Evolutionary conservation across 2,888 invertebrate genomes (phyloP), one percentile per base, ranked within the genome.

Genomic region (Polydrusus pterygomalis): DNA sequence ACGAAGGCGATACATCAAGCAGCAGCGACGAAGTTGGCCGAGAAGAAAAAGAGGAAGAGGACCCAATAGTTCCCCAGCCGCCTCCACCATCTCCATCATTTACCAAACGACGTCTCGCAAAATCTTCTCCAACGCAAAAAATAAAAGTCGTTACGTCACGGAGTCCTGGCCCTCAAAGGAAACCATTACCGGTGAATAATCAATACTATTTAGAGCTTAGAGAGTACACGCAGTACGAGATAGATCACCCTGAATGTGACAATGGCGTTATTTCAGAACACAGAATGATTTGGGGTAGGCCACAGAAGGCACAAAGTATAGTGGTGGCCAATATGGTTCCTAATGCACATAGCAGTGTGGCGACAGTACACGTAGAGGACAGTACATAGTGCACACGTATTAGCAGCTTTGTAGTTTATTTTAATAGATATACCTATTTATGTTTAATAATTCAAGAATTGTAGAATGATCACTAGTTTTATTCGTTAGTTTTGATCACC

Each of bases 1-100:
- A 95, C 82, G 95, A 95, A 87, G 95, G 95, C 6, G 94, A 94
- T 81, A 93, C 93, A 7, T 93, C 93, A 51, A 93, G 93, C 84
- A 80, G 80, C 20, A 91, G 92, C 82, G 92, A 92, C 6, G 93
- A 92, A 80, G 82, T 81, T 11, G 84, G 83, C 7, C 73, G 81
- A 9, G 83, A 83, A 30, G 81, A 82, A 20, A 80, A 80, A 63
- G 71, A 77, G 18, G 81, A 80, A 40, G 80, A 70, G 1, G 70
- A 75, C 7, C 11, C 47, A 11, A 87, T 80, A 87, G 88, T 75
- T 78, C 87, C 87, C 18, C 93, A 92, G 15, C 94, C 95, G 72
- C 94, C 94, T 0, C 92, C 93, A 56, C 93, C 94, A 0, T 94
- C 95, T 10, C 90, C 91, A 75, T 88, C 91, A 43, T 49, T 75